A percentile compares a stretch with the other conserved stretches of the same genome.
phyloP scores from a whole-genome alignment of 2,888 invertebrate species.

The Spisula solida region DNA sequence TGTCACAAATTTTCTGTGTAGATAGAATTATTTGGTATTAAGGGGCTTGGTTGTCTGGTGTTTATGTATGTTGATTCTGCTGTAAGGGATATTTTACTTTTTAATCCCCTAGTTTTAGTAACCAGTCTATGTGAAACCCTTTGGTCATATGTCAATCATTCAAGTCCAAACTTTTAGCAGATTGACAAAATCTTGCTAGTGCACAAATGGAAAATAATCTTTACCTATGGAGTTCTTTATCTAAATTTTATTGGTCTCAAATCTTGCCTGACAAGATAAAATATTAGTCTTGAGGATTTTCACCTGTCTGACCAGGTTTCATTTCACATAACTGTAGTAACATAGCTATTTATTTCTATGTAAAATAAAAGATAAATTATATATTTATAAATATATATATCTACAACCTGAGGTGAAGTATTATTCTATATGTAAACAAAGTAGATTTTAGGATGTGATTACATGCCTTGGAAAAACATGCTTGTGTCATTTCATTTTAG shows the following conservation, averaged over 20 bases:
- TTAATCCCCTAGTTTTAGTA: background rate
- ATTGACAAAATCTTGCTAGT: too few relatives aligned
- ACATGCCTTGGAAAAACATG: background rate
- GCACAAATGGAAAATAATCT: too few relatives aligned
- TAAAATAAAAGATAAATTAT: constrained; percentile 10
- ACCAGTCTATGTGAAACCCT: too few relatives aligned
- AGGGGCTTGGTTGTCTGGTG: background rate
- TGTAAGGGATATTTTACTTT: background rate
- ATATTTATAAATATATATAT: constrained; percentile 15
- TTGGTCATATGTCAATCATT: too few relatives aligned
- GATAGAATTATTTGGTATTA: background rate
- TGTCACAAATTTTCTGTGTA: constrained; percentile 12
- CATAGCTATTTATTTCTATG: background rate
- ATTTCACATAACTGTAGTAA: background rate
- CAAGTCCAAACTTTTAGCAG: too few relatives aligned
- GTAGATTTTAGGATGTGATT: background rate
- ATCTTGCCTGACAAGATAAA: too few relatives aligned
- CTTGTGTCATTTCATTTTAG: too few relatives aligned
- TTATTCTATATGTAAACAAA: background rate
- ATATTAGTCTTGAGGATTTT: too few relatives aligned
- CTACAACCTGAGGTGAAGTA: background rate
- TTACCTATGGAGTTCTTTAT: too few relatives aligned
- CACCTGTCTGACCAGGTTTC: too few relatives aligned
- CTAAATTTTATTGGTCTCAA: too few relatives aligned
- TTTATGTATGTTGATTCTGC: background rate